These are phyloP conservation scores for Colius striatus DNA, from an alignment of 2,113 vertebrate genomes.

Conservation along the genomic window DNA sequence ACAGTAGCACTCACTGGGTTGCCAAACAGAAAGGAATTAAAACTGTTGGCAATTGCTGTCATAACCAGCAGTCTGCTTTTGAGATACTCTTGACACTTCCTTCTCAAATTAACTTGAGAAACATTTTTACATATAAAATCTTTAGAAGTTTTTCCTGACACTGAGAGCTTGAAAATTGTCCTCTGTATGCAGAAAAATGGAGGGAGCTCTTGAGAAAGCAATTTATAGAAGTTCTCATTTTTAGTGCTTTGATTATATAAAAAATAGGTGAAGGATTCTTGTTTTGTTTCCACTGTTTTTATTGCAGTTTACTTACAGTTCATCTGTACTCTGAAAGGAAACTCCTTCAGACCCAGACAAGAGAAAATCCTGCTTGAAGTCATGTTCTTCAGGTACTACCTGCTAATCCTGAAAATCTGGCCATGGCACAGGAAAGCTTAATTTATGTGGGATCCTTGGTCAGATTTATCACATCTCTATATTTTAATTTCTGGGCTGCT, in stretches of 20 bases:
- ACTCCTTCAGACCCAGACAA: neutral
- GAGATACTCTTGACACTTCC: neutral
- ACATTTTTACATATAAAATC: neutral
- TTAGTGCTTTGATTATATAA: neutral
- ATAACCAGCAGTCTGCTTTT: neutral
- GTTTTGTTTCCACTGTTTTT: neutral
- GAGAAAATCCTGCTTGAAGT: neutral
- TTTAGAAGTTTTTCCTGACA: neutral
- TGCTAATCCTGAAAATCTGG: neutral
- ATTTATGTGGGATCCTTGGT: neutral
- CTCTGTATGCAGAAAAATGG: neutral
- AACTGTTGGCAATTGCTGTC: neutral
- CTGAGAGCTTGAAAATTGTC: neutral
- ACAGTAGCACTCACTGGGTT: neutral
- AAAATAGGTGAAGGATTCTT: neutral
- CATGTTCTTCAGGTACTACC: accelerated
- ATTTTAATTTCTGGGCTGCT: neutral
- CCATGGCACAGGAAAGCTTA: neutral
- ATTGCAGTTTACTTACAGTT: neutral
- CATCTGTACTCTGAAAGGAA: neutral
- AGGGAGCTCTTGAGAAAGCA: neutral
- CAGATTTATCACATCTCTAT: neutral
- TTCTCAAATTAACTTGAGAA: neutral
- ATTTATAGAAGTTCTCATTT: neutral
- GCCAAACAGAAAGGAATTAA: neutral